phyloP scores from a whole-genome alignment of 2,888 invertebrate genomes.

The Drosophila kanekoi region DNA sequence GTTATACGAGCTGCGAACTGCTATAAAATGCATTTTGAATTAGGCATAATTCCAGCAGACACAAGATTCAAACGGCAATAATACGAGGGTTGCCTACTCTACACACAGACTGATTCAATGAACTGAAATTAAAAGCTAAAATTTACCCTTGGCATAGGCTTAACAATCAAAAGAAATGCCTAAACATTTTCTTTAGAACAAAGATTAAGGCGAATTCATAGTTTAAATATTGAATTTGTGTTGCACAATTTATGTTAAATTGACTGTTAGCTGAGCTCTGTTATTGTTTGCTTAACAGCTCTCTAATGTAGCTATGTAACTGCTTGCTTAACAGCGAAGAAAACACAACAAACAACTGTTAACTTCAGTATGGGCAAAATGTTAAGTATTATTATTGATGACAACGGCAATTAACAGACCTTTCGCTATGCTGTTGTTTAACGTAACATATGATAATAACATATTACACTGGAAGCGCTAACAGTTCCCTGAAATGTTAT shows the following conservation, averaged over 20 bases:
- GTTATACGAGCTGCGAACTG: slow-evolving; percentile 62
- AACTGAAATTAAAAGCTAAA: background rate
- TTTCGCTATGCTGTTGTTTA: background rate
- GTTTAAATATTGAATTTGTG: background rate
- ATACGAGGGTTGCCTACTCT: slow-evolving; percentile 23
- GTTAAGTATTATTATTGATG: no score
- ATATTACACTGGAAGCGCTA: background rate
- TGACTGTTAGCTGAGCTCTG: background rate
- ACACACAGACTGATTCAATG: background rate
- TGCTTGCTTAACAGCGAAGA: no score
- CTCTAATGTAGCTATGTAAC: no score
- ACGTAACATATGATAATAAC: background rate
- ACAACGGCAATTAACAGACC: no score
- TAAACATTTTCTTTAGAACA: no score
- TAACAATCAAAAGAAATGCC: no score
- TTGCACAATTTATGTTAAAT: no score
- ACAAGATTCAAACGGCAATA: slow-evolving; percentile 16
- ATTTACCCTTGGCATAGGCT: no score
- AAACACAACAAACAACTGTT: no score
- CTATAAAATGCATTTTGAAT: slow-evolving; percentile 81
- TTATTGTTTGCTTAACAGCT: background rate
- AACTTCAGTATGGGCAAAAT: no score
- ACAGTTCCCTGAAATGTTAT: no score
- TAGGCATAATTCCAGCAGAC: slow-evolving; percentile 74
- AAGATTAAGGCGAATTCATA: no score